Base-by-base conservation (phyloP, 2,797 vertebrate genomes). In the Enteromius anoplus region DNA sequence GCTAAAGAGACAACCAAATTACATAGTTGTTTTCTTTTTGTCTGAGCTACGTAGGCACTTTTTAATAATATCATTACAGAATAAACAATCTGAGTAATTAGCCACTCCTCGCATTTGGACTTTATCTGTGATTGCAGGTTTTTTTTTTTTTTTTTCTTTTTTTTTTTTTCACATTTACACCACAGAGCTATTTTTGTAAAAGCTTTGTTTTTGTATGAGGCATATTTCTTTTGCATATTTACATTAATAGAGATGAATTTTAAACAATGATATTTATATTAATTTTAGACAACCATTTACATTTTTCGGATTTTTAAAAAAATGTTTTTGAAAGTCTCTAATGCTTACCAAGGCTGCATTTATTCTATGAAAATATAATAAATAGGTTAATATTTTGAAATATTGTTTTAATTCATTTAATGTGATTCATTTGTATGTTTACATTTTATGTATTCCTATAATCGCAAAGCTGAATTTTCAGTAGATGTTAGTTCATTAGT, bases 51-150 rank as follows among this genome's bases (percentile, higher is more conserved):
- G 2, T 42, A 45, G 81, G 40, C 72, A 82, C 19, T 76, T 69
- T 75, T 29, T 76, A 5, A 55, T 2, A 34, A 45, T 45, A 12
- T 45, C 5, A 73, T 60, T 58, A 45, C 34, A 60, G 8, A 76
- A 60, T 58, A 45, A 82, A 58, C 34, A 68, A 34, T 68, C 4
- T 9, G 14, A 58, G 78, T 82, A 82, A 82, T 68, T 76, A 68
- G 49, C 9, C 69, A 75, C 80, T 75, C 70, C 80, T 64, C 3
- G 0, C 19, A 49, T 34, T 81, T 26, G n/a, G 53, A 62, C 34
- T 42, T 32, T 62, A 17, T 51, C 14, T 32, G 40, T 34, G 40
- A 78, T 47, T 47, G 26, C 10, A 4, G 47, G 32, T 4, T 10
- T 42, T 42, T 42, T 37, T 32, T 32, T 32, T 32, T 32, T 5